Conservation (phyloP, 2,797 vertebrate species). For the Heterohyrax brucei region DNA sequence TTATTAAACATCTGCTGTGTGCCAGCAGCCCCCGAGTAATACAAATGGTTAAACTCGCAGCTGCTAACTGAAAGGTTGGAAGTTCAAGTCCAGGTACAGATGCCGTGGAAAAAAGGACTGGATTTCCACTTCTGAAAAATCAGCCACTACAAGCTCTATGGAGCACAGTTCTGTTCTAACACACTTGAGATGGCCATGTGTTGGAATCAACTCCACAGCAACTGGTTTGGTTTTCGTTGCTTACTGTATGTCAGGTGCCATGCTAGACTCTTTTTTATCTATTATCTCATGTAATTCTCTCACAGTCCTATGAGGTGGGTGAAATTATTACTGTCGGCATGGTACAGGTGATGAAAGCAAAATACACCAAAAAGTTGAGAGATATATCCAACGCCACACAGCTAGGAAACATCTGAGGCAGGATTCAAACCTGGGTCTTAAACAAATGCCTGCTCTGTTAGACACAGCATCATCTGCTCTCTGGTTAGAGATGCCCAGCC, state of each 20-base stretch:
- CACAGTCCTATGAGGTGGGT: not conserved
- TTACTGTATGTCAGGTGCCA: not conserved
- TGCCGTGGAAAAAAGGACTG: not conserved
- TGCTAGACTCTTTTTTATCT: not conserved
- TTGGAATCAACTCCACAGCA: not conserved
- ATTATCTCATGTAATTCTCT: not conserved
- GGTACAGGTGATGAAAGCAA: not conserved
- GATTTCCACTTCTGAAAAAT: not conserved
- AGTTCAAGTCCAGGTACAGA: not conserved
- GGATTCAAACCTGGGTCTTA: slow-evolving; percentile 15
- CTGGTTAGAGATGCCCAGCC: not conserved
- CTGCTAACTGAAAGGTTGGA: not conserved
- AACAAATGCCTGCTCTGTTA: not conserved
- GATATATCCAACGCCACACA: not conserved
- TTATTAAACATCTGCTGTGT: not conserved
- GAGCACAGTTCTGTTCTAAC: not conserved
- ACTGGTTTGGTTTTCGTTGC: not conserved
- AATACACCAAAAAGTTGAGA: not conserved
- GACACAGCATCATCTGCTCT: not conserved
- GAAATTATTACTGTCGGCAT: not conserved
- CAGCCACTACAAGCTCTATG: not conserved
- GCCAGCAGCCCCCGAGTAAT: not conserved
- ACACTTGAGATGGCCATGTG: no score
- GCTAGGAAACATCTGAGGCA: not conserved
- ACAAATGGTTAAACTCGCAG: not conserved